Conservation (phyloP, 1,140 invertebrate species). For the Drosophila albomicans region DNA sequence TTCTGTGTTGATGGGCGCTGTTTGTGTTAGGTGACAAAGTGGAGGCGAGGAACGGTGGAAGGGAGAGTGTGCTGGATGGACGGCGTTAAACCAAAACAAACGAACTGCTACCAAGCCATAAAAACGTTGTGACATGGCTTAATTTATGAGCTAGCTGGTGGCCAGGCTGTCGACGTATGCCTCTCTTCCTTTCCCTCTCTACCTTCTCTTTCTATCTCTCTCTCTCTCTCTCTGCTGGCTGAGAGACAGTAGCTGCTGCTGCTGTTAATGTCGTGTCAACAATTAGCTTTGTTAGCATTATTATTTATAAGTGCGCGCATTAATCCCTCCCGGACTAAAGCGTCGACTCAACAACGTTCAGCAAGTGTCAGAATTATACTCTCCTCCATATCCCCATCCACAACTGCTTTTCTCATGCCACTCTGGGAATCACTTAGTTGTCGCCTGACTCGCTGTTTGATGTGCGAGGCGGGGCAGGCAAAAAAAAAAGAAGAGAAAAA, state of each 20-base stretch:
- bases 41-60: neutral
- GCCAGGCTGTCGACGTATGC: conserved; percentile 6
- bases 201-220: neutral
- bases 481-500: neutral
- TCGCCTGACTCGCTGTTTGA: neutral
- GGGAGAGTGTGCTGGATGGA: neutral
- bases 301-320: conserved; percentile 56
- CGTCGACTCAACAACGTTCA: conserved; percentile 19
- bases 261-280: conserved; percentile 68
- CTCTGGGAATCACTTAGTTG: conserved; percentile 26
- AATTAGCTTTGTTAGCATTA: conserved; percentile 62
- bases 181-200: neutral
- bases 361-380: conserved; percentile 27
- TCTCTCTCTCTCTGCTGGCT: neutral
- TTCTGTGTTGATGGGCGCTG: neutral
- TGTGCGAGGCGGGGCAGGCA: neutral
- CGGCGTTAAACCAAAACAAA: conserved; percentile 73
- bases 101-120: conserved; percentile 50
- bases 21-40: too few species aligned
- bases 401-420: neutral
- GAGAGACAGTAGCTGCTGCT: neutral
- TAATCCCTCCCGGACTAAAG: conserved; percentile 47
- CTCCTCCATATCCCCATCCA: neutral
- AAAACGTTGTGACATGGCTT: conserved; percentile 56
- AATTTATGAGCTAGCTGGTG: conserved; percentile 62